Conservation (phyloP, 1,140 invertebrate species). For the Carcinoscorpius rotundicauda region DNA sequence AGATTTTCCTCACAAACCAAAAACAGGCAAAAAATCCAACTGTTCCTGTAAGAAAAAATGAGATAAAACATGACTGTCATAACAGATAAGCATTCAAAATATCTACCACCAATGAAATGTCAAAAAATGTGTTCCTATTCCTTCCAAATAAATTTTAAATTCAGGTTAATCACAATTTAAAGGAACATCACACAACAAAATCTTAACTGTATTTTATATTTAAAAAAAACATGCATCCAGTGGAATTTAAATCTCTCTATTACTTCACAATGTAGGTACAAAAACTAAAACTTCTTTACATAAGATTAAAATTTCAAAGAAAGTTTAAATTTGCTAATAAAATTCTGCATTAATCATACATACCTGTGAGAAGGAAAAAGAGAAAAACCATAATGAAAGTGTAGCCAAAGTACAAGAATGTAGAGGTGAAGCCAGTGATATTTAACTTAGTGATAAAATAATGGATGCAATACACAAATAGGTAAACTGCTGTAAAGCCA, state of each 20-base stretch:
- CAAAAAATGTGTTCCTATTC: too few species aligned
- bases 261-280: too few species aligned
- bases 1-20: slow-evolving; percentile 98
- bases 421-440: slow-evolving; percentile 83
- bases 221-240: too few species aligned
- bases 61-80: too few species aligned
- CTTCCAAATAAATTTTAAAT: too few species aligned
- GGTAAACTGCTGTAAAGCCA: slow-evolving; percentile 94
- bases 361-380: slow-evolving; percentile 94
- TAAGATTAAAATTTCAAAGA: slow-evolving; percentile 3
- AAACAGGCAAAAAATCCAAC: slow-evolving; percentile 99
- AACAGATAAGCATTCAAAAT: too few species aligned
- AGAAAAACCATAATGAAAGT: slow-evolving; percentile 96
- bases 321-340: background rate
- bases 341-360: slow-evolving; percentile 15
- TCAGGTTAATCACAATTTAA: too few species aligned
- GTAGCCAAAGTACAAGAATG: slow-evolving; percentile 98
- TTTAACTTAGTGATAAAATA: slow-evolving; percentile 93
- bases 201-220: too few species aligned
- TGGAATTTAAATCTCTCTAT: too few species aligned
- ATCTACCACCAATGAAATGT: too few species aligned
- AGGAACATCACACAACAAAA: too few species aligned
- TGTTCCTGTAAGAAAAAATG: slow-evolving; percentile 46
- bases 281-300: too few species aligned
- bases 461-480: slow-evolving; percentile 95